Evolutionary conservation across 2,113 vertebrate species (phyloP).

Genomic region (Nothocercus julius): DNA sequence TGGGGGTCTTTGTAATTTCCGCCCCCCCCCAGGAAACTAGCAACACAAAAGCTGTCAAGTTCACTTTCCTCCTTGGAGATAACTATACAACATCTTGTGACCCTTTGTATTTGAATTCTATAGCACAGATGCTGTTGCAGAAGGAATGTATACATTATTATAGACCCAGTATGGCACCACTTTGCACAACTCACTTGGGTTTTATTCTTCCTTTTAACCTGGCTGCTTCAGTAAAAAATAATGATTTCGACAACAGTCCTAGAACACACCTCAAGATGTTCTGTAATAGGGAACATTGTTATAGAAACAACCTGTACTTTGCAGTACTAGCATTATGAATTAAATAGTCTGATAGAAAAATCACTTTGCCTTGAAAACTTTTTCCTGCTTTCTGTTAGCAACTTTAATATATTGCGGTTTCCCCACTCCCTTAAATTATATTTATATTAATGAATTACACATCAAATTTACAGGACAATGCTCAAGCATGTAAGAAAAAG

Average conservation of each 20-base stretch:
- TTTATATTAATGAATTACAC: background rate
- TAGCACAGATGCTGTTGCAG: background rate
- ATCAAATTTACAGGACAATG: background rate
- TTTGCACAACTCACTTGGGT: background rate
- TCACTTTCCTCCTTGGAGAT: background rate
- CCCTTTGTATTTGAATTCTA: background rate
- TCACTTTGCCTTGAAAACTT: background rate
- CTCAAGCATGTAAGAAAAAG: background rate
- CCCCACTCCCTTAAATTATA: background rate
- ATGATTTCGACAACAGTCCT: conserved; percentile 18
- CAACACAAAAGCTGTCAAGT: background rate
- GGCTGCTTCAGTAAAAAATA: conserved; percentile 1
- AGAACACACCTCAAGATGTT: conserved; percentile 25
- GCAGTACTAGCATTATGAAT: background rate
- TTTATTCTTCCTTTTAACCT: conserved; percentile 25
- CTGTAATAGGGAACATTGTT: background rate
- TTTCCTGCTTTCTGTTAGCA: background rate
- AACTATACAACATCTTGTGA: background rate
- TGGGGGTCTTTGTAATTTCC: fast-evolving
- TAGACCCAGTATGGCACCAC: background rate
- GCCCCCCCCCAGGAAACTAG: background rate
- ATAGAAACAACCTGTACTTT: background rate
- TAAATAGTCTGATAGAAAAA: background rate
- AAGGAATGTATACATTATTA: background rate
- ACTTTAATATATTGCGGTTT: background rate